Conservation (phyloP, 2,888 invertebrate genomes). For the Coleophora flavipennella region DNA sequence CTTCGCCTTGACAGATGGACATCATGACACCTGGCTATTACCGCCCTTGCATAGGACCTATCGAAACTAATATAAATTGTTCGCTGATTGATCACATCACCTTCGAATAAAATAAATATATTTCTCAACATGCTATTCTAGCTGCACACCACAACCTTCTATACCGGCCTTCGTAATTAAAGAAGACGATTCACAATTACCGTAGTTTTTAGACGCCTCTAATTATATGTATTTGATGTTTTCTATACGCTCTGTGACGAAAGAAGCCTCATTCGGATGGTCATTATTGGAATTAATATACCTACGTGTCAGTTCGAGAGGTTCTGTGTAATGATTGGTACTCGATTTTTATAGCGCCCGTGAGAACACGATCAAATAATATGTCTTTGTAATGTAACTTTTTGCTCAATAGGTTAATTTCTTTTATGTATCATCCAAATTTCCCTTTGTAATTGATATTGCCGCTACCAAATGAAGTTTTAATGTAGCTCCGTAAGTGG, state of each 20-base stretch:
- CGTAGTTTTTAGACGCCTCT: constrained; percentile 67
- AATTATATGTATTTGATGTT: constrained; percentile 70
- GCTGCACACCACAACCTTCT: constrained; percentile 34
- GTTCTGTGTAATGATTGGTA: constrained; percentile 56
- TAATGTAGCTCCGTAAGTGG: constrained; percentile 1
- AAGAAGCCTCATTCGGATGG: constrained; percentile 56
- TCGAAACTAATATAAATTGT: constrained; percentile 11
- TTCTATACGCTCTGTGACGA: constrained; percentile 67
- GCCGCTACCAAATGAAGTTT: constrained; percentile 30
- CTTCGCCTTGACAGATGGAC: constrained; percentile 17
- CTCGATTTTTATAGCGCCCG: constrained; percentile 60
- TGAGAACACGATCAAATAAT: constrained; percentile 62
- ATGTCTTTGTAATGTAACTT: constrained; percentile 47
- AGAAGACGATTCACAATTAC: constrained; percentile 65
- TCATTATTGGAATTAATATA: constrained; percentile 72
- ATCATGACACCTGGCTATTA: constrained; percentile 8
- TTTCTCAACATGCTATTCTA: constrained; percentile 35
- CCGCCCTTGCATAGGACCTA: constrained; percentile 8
- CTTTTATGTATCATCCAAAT: constrained; percentile 34
- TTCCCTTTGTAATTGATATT: constrained; percentile 43
- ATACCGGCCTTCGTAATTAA: constrained; percentile 62
- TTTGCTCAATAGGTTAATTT: constrained; percentile 46
- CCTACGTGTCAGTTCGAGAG: constrained; percentile 68
- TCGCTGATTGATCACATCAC: constrained; percentile 20
- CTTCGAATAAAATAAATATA: constrained; percentile 27